Evolutionary conservation across 2,113 vertebrate species (phyloP).

Genomic region (Porphyrio hochstetteri): DNA sequence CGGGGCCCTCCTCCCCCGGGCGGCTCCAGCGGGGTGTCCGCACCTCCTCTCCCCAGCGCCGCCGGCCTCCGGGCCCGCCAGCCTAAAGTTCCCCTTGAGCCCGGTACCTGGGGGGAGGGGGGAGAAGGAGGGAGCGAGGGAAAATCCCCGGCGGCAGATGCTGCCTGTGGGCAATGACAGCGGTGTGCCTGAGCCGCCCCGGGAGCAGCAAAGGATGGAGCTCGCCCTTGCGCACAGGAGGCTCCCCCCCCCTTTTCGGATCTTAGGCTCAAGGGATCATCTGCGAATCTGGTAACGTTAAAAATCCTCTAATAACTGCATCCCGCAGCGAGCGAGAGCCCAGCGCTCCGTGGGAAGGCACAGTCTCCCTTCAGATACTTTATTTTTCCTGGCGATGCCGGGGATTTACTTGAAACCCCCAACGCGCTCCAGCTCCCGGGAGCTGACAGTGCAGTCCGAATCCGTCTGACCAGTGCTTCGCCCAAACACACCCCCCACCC

Average conservation of each 20-base stretch:
- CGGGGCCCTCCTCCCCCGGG: not conserved
- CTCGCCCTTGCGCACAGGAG: not conserved
- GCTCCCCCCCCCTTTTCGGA: not conserved
- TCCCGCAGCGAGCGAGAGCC: not conserved
- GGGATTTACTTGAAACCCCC: not conserved
- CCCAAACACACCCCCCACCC: not conserved
- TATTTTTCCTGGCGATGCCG: not conserved
- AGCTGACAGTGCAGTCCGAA: not conserved
- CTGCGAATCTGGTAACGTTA: not conserved
- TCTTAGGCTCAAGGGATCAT: not conserved
- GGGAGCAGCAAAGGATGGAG: not conserved
- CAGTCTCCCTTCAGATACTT: not conserved
- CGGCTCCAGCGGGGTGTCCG: constrained; percentile 16
- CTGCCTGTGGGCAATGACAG: not conserved
- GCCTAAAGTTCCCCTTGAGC: not conserved
- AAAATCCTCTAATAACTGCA: constrained; percentile 14
- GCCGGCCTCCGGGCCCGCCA: not conserved
- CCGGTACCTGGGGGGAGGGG: not conserved
- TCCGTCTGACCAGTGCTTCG: not conserved
- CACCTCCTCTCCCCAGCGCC: not conserved
- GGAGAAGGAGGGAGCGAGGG: not conserved
- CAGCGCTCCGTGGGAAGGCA: not conserved
- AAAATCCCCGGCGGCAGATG: not conserved
- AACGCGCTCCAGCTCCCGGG: not conserved
- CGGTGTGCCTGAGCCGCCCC: not conserved